Conservation (phyloP, 2,888 invertebrate species). For the Molorchus minor region DNA sequence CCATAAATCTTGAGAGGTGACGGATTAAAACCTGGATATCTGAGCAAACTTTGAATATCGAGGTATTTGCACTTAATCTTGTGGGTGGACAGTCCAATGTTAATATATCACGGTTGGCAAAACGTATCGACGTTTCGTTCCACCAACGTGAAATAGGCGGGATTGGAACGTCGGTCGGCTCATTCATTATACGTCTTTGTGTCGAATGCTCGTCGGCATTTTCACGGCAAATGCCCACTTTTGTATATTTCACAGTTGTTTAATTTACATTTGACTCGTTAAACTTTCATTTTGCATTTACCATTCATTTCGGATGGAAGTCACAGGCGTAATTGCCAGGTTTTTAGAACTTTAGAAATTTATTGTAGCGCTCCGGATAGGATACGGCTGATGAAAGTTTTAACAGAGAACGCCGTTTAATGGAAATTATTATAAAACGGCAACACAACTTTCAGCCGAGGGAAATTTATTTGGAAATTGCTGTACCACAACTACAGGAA, state of each 20-base stretch:
- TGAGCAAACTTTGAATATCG: conserved; percentile 46
- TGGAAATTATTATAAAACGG: conserved; percentile 7
- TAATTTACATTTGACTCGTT: conserved; percentile 34
- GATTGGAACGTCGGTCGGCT: conserved; percentile 43
- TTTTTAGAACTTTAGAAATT: conserved; percentile 7
- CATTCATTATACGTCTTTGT: conserved; percentile 49
- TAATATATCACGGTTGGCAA: conserved; percentile 57
- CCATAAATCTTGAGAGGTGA: conserved; percentile 30
- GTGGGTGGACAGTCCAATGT: conserved; percentile 58
- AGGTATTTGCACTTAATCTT: conserved; percentile 54
- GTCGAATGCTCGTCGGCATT: conserved; percentile 39
- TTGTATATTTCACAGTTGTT: conserved; percentile 37
- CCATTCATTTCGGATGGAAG: conserved; percentile 17
- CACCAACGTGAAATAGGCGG: conserved; percentile 49
- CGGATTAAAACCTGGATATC: conserved; percentile 38
- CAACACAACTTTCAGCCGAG: not conserved
- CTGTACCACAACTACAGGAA: not conserved
- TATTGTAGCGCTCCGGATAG: not conserved
- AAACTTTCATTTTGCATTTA: conserved; percentile 30
- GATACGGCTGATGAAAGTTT: conserved; percentile 3
- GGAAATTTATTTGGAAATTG: not conserved
- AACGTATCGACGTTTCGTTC: conserved; percentile 52
- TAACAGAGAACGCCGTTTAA: conserved; percentile 5
- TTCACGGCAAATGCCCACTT: conserved; percentile 36
- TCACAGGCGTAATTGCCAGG: conserved; percentile 11